These are phyloP conservation scores for Pangasius macronema DNA, from an alignment of 2,797 vertebrate genomes.

Conservation along the genomic window DNA sequence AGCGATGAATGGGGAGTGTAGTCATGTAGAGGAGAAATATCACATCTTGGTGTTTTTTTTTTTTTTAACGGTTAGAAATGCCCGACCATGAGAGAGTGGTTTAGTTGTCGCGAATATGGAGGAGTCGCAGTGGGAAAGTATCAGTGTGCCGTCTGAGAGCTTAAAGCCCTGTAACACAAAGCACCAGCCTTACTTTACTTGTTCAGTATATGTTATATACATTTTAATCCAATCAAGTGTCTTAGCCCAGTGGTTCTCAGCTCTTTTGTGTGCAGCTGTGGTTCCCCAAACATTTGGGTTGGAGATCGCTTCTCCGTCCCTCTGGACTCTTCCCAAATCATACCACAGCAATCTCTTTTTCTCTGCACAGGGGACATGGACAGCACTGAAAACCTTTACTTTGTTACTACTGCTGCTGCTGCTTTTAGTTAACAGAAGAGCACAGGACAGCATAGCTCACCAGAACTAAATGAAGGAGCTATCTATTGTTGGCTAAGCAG, in stretches of 20 bases:
- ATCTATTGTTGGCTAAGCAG: background rate
- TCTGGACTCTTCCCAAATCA: background rate
- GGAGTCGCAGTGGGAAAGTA: constrained; percentile 17
- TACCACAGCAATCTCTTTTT: background rate
- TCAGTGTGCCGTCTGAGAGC: background rate
- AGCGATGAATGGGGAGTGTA: background rate
- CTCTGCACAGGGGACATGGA: background rate
- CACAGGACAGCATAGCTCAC: too few relatives aligned
- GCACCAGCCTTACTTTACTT: background rate
- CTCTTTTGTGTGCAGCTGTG: background rate
- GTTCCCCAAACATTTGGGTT: background rate
- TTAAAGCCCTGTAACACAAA: background rate
- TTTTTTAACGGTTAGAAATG: constrained; percentile 17
- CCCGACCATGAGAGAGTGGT: background rate
- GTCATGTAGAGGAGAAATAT: constrained; percentile 32
- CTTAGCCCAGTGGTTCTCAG: background rate
- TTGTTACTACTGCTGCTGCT: background rate
- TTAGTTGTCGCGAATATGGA: constrained; percentile 4
- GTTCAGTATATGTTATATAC: background rate
- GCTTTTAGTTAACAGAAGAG: too few relatives aligned
- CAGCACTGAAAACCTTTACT: background rate
- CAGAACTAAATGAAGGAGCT: background rate
- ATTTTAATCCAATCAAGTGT: background rate
- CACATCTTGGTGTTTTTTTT: background rate
- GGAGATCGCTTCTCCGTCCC: too few relatives aligned